Base-by-base conservation (phyloP, 2,888 invertebrate species). In the Synanthedon tipuliformis region DNA sequence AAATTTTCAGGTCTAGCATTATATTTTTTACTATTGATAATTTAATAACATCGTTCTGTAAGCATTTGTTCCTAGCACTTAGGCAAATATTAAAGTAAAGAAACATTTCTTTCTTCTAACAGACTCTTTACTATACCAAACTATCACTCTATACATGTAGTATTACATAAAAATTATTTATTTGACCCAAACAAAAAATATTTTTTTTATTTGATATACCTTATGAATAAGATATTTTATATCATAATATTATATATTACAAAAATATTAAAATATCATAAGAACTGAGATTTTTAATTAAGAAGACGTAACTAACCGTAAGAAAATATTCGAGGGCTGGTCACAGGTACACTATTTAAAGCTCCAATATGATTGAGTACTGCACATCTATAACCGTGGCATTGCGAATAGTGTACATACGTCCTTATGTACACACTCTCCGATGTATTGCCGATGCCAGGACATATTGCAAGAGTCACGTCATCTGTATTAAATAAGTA, bases 311-410 rank as follows among this genome's bases (percentile, higher is more conserved):
- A 74, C 89, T 85, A 87, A 96, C 97, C 97, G 74, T 97, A 98
- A 50, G 95, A 94, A 79, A 97, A 98, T 71, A 98, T 95, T 64
- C 97, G 89, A 45, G 93, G 92, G 52, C 96, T 91, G 7, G 97
- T 96, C 34, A 98, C 93, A 56, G 93, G 93, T 53, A 97, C 94
- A 75, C 94, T 93, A 61, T 91, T 90, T 52, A 98, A 84, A 4
- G 96, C 96, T 11, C 98, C 98, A 58, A 98, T 93, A 75, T 98
- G 97, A 85, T 98, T 98, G 61, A 98, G 90, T 27, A 97, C 97
- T 4, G 95, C 95, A 77, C 96, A 96, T 59, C 97, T 89, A 83
- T 95, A 97, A 1, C 97, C 97, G 73, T 95, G 93, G 63, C 93
- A 93, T 76, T 96, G 96, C 12, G 96, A 96, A 81, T 95, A 94